Base-by-base conservation (phyloP, 2,797 vertebrate species). In the Pachyuromys duprasi region DNA sequence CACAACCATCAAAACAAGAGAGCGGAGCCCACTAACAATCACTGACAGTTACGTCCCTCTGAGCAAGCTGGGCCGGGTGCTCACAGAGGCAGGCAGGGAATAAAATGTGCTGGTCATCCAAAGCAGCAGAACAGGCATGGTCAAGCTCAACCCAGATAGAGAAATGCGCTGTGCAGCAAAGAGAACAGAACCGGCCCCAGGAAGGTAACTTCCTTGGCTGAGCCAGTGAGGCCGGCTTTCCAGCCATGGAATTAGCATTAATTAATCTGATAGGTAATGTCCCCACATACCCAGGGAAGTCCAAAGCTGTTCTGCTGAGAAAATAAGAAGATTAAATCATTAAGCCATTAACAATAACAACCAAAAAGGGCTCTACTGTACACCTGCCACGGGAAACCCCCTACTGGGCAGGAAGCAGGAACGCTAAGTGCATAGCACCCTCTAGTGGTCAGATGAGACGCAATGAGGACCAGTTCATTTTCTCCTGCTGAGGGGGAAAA, bases 291-390 rank as follows among this genome's bases (percentile, higher is more conserved):
- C 95, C 76, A 49, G 93, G 93, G 86, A 81, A 75, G 65, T 24
- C 87, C 62, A 12, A 22, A 65, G 63, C 4, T 14, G 45, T 88
- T 94, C 93, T 93, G 82, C 90, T 78, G 86, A 70, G 90, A 62
- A 97, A 96, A 92, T 78, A 79, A 93, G 84, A 89, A 93, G 94
- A 96, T 96, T 94, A 96, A 96, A 94, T 69, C 93, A 91, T 95
- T 95, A 91, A 95, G 80, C 74, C 78, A 55, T 94, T 86, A 36
- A 45, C 79, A 45, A 69, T 74, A 92, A 84, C 78, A 36, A 78
- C 70, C 55, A 39, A 57, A 86, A 57, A 2, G 6, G 75, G 53
- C 39, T 74, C 28, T 36, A 0, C 31, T 2, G 36, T 8, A 90
- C 88, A 93, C 93, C 90, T 92, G 96, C 81, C 36, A 9, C 28